Evolutionary conservation across 2,113 vertebrate genomes (phyloP).

Genomic region (Nesospiza acunhae): DNA sequence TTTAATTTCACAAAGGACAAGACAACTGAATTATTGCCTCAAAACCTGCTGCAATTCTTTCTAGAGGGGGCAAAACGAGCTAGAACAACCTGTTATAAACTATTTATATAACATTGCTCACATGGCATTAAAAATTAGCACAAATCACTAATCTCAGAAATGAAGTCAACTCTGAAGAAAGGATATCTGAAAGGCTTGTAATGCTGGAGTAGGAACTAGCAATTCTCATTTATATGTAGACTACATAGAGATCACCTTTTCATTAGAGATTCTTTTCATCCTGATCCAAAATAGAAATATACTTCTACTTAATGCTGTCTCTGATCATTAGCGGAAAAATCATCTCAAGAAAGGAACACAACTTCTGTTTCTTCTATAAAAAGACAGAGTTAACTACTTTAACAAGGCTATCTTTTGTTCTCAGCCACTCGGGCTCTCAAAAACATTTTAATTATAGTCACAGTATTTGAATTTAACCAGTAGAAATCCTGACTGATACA

Average conservation of each 20-base stretch:
- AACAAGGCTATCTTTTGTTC: not conserved
- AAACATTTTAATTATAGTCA: not conserved
- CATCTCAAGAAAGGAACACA: not conserved
- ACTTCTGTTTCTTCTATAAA: not conserved
- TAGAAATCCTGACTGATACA: not conserved
- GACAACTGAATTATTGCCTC: not conserved
- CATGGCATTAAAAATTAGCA: not conserved
- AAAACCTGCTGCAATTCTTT: not conserved
- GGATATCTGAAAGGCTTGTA: not conserved
- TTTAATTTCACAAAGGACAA: not conserved
- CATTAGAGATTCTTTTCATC: not conserved
- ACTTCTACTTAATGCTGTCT: not conserved
- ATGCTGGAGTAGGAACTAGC: not conserved
- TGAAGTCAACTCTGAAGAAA: not conserved
- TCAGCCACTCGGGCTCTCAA: not conserved
- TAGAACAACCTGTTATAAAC: not conserved
- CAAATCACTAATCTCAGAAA: not conserved
- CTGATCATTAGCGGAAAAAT: not conserved
- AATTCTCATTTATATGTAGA: not conserved
- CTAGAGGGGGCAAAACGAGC: not conserved
- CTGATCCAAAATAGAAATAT: not conserved
- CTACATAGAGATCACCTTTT: not conserved
- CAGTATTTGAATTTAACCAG: not conserved
- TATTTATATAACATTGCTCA: not conserved
- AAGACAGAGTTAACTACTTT: not conserved